These are phyloP conservation scores for Natator depressus DNA, from an alignment of 2,113 vertebrate species.

Conservation along the genomic window DNA sequence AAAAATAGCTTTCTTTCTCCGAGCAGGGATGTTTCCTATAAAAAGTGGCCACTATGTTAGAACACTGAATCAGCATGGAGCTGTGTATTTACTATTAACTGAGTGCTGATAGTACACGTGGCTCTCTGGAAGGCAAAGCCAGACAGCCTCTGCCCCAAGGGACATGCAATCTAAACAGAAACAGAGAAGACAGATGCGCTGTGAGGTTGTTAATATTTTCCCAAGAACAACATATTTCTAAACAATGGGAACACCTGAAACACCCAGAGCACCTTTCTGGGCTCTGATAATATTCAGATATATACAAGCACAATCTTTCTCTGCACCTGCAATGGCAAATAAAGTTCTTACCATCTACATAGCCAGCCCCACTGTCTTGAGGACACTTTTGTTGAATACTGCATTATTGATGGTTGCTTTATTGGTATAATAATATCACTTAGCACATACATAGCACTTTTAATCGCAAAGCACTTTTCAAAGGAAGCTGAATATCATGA, in stretches of 20 bases:
- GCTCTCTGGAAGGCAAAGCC: conserved; percentile 33
- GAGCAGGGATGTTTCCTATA: not conserved
- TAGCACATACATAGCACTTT: not conserved
- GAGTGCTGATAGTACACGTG: conserved; percentile 20
- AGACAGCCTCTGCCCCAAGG: conserved; percentile 43
- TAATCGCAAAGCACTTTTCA: not conserved
- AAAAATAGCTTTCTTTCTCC: not conserved
- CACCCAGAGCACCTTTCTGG: not conserved
- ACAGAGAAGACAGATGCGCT: not conserved
- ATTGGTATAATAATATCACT: not conserved
- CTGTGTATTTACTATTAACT: fast-evolving
- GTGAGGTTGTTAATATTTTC: not conserved
- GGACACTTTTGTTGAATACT: not conserved
- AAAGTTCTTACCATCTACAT: not conserved
- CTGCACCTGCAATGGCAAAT: not conserved
- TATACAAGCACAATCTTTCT: not conserved
- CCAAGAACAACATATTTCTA: conserved; percentile 42
- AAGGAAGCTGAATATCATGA: not conserved
- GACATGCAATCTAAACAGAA: not conserved
- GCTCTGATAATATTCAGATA: not conserved
- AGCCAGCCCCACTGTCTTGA: not conserved
- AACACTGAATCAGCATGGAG: conserved; percentile 41
- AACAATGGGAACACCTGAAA: conserved; percentile 35
- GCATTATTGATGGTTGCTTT: not conserved
- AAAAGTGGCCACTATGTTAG: not conserved